Evolutionary conservation across 53 echinoderm and acorn worm genomes (phyloP), one percentile per base, ranked within the genome.

Genomic region (Paracentrotus lividus): DNA sequence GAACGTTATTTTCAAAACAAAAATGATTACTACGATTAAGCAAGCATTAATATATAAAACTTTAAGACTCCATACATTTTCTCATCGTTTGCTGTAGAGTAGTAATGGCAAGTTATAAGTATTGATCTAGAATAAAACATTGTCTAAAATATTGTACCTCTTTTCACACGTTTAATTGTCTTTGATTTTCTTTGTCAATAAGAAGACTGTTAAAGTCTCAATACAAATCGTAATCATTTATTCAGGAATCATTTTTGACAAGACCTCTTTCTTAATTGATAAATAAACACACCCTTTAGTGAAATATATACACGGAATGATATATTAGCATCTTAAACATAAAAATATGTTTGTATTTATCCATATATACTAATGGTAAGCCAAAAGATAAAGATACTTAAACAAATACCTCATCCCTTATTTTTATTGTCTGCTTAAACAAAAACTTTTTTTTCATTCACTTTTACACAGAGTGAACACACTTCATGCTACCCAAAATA

Each of bases 41-140:
- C 26, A 27, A 29, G 1, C 12, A 36, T 72, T 38, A 18, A 67
- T 67, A 0, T 60, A n/a, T n/a, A n/a, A n/a, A 61, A 31, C 67
- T 67, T 67, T 31, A 3, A 15, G 33, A 67, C 29, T 65, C 8
- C 4, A 31, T 65, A 65, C 33, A 2, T 33, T 67, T 67, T 10
- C 67, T 2, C 23, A 59, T 4, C 13, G 15, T 67, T 67, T 40
- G 72, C 40, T 40, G 18, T 38, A 47, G 81, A 45, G 47, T 45
- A 45, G 47, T 45, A 77, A 38, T 81, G 81, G 81, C 81, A 81
- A 81, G 81, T 43, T 23, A 77, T 77, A 23, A 33, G 68, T 31
- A 13, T 68, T 32, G 9, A 31, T 68, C 14, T 68, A 10, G 4
- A 13, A 33, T 69, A 32, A n/a, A 32, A 69, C 69, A 69, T 14